Base-by-base conservation (phyloP, 53 echinoderm and acorn worm species). In the Actinopyga echinites region DNA sequence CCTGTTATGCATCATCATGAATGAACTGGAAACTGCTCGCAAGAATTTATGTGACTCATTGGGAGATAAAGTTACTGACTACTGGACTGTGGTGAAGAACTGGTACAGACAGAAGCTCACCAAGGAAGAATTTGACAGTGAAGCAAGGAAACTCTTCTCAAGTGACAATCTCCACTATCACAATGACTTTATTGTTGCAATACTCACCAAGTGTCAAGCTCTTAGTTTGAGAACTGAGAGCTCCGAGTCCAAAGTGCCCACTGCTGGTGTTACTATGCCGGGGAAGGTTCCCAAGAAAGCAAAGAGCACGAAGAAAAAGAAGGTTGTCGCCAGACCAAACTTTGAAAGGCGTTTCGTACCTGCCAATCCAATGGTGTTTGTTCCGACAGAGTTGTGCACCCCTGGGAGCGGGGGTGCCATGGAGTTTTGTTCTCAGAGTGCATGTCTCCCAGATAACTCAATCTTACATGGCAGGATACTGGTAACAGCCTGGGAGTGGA, bases 401-500 rank as follows among this genome's bases (percentile, higher is more conserved):
- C 84, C 88, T 15, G 90, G 86, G 49, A 87, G 85, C 32, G 91
- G 92, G 21, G 92, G 90, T 15, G 66, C 86, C 29, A 65, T 93
- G 49, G 93, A 87, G 69, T 99, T 99, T 69, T 94, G 99, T 82
- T 86, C 94, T 29, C 88, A 91, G 31, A 90, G 86, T 36, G 80
- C 82, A 17, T 94, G 95, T 77, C 63, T 99, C n/a, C 99, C 99
- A 19, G 99, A 99, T 54, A 80, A 83, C 24, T 88, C 90, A 64
- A 92, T 99, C 88, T 68, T 99, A n/a, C 99, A 99, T 56, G 99
- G 99, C 9, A 65, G 99, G 15, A 90, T 99, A 37, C 89, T 99
- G 78, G 94, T 99, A 22, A 99, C 99, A n/a, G 92, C 99, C 17
- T 99, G 99, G 99, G 99, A 99, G 64, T 99, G 92, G 94, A 92